A percentile compares a stretch with the other conserved stretches of the same genome.
Evolutionary conservation across 2,797 vertebrate species (phyloP).

Genomic region (Gallinago stenura): DNA sequence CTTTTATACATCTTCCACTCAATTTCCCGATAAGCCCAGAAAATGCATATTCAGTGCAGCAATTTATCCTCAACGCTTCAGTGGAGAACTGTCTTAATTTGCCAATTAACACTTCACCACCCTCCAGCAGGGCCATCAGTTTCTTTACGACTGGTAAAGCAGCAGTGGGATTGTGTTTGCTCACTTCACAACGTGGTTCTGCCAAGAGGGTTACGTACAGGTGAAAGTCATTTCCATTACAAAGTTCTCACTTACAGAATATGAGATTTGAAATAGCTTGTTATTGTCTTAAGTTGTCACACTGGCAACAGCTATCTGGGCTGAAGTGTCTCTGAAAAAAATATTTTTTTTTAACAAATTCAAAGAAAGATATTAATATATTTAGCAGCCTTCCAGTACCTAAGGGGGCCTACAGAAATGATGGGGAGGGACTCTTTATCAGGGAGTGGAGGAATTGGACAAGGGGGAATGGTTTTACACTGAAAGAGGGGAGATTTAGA

Average conservation of each 20-base stretch:
- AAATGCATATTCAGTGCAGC: constrained; percentile 27
- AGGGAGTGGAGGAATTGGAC: background rate
- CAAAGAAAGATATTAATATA: background rate
- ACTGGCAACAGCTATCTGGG: background rate
- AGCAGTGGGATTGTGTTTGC: background rate
- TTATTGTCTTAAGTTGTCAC: background rate
- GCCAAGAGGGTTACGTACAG: background rate
- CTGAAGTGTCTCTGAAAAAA: accelerated
- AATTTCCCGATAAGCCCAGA: background rate
- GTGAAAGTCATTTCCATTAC: background rate
- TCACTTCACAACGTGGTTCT: background rate
- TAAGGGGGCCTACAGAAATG: background rate
- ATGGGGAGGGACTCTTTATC: background rate
- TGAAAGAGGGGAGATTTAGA: background rate
- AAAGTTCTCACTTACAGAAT: background rate
- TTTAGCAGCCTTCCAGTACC: background rate
- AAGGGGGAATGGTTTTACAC: background rate
- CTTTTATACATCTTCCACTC: constrained; percentile 16
- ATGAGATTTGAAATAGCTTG: background rate
- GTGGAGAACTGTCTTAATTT: background rate
- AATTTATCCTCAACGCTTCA: background rate
- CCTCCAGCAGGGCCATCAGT: background rate
- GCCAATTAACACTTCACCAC: constrained; percentile 40
- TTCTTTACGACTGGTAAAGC: background rate
- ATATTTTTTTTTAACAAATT: background rate